Percentiles rank a stretch among this genome's conserved stretches.
phyloP scores from a whole-genome alignment of 2,797 vertebrate genomes.

The Malurus splendens region DNA sequence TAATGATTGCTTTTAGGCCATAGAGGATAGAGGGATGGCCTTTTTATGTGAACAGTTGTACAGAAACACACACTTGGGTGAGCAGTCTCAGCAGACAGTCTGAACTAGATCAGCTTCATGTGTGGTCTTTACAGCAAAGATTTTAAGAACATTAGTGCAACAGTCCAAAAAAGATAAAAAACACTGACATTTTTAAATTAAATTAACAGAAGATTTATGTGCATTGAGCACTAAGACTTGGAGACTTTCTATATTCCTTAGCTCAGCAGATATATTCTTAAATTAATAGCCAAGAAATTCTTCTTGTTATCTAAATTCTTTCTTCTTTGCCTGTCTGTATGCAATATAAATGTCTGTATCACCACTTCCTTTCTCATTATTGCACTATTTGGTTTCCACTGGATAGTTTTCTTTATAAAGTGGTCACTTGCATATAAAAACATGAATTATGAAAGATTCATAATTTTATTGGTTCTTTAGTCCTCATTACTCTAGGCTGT shows the following conservation, averaged over 20 bases:
- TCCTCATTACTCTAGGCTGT: background rate
- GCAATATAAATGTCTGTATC: background rate
- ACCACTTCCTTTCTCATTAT: background rate
- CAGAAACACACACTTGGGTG: background rate
- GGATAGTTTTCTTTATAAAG: constrained; percentile 10
- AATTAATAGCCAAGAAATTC: background rate
- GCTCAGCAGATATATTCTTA: background rate
- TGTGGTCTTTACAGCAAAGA: background rate
- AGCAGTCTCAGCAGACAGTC: background rate
- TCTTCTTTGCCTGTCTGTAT: background rate
- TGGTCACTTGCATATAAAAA: constrained; percentile 20
- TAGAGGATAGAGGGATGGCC: background rate
- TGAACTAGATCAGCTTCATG: background rate
- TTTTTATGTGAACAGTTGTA: background rate
- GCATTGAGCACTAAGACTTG: background rate
- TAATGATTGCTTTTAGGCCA: background rate
- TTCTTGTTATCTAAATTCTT: background rate
- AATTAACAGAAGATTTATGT: background rate
- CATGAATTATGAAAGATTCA: background rate
- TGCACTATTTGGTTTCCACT: background rate
- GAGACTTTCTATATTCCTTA: background rate
- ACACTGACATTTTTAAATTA: background rate
- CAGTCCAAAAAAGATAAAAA: background rate
- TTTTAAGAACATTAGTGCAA: background rate
- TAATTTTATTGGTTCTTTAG: constrained; percentile 23